Base-by-base conservation (phyloP, 2,797 vertebrate genomes). In the Bradypus variegatus region DNA sequence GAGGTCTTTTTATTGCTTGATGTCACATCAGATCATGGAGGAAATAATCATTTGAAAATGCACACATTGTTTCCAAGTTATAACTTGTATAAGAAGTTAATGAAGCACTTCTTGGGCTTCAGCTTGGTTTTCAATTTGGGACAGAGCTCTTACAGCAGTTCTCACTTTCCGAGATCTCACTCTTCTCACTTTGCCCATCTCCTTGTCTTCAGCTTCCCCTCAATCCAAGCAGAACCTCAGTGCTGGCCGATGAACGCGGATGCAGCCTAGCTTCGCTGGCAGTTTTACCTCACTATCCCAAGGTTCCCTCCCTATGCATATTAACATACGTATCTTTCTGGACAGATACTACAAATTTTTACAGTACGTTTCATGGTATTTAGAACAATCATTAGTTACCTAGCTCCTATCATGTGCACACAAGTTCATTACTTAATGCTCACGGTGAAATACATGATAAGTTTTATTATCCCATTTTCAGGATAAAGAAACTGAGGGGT, bases 171-270 rank as follows among this genome's bases (percentile, higher is more conserved):
- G 25, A 33, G 29, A 10, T 21, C 41, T 45, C 41, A 45, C 41
- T 45, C 41, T 45, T 11, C 45, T 8, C 1, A 6, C 23, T 2
- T 23, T 13, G 5, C 15, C 23, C 4, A 8, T 15, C 6, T 2
- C 23, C 55, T 27, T 33, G 36, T 15, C n/a, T 33, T 78, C 53
- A 2, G 1, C 4, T 19, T 23, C 14, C 10, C 15, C 25, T 72
- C 41, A 31, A 1, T 45, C 41, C 25, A 15, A n/a, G 11, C 21
- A 31, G 36, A 41, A 7, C 25, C 48, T 12, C 23, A 3, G 6
- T 4, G 12, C 13, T 19, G 15, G 19, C 18, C 4, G 5, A 21
- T 0, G 69, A 53, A 36, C 0, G 0, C 0, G 25, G 53, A 13
- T n/a, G 16, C 12, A 13, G n/a, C 16, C 14, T 27, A 8, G 9